A percentile compares a stretch with the other conserved stretches of the same genome.
Evolutionary conservation across 2,888 invertebrate species (phyloP).

Genomic region (Lepidochrysops patricia): DNA sequence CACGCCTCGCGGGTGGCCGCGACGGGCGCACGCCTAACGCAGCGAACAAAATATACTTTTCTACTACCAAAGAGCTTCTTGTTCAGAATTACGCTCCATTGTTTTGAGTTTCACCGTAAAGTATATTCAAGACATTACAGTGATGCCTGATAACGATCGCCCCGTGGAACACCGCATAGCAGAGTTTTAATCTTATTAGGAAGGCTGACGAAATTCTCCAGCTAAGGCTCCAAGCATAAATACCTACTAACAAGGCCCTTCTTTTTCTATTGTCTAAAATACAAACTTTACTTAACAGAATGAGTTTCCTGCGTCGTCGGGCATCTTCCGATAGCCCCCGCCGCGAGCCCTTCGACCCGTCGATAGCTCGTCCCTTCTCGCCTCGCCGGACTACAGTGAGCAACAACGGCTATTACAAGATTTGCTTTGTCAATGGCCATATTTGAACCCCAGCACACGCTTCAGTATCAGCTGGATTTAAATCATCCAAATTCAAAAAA

Average conservation of each 20-base stretch:
- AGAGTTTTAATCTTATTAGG: too few species aligned
- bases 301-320: conserved; percentile 69
- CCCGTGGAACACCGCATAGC: too few species aligned
- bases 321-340: conserved; percentile 73
- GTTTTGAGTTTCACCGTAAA: too few species aligned
- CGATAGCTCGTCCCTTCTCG: conserved; percentile 63
- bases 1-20: too few species aligned
- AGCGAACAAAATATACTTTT: too few species aligned
- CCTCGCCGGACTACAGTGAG: conserved; percentile 75
- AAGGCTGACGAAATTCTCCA: background rate
- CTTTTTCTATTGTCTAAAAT: background rate
- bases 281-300: conserved; percentile 35
- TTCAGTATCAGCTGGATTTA: conserved; percentile 50
- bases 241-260: too few species aligned
- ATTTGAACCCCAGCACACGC: conserved; percentile 49
- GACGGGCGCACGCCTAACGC: too few species aligned
- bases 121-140: too few species aligned
- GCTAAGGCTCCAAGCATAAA: too few species aligned
- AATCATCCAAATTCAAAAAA: conserved; percentile 32
- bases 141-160: too few species aligned
- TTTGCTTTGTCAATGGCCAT: conserved; percentile 75
- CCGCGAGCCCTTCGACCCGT: conserved; percentile 60
- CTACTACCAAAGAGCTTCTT: too few species aligned
- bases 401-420: conserved; percentile 73
- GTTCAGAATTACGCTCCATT: too few species aligned